phyloP scores from a whole-genome alignment of 2,113 vertebrate genomes.

The Bungarus multicinctus region DNA sequence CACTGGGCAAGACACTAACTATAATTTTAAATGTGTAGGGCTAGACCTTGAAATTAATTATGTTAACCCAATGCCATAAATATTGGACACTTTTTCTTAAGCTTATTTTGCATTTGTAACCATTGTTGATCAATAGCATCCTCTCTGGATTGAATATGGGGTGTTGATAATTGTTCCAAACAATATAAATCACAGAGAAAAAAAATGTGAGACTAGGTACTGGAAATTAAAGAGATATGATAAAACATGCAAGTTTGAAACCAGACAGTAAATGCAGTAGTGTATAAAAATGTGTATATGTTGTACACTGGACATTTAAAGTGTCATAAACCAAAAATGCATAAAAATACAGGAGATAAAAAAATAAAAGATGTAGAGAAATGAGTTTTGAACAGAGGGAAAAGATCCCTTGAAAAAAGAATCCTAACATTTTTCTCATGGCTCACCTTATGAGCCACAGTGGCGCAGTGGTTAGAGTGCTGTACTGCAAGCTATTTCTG shows the following conservation, averaged over 20 bases:
- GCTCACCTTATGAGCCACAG: neutral
- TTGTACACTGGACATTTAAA: neutral
- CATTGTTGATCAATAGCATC: neutral
- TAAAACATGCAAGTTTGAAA: neutral
- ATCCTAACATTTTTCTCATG: neutral
- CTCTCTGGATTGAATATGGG: neutral
- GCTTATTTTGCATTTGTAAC: neutral
- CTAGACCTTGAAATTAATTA: slow-evolving; percentile 3
- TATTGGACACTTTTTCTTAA: neutral
- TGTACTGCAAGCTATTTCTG: too few species aligned
- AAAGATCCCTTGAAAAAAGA: neutral
- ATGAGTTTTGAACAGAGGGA: neutral
- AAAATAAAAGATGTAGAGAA: neutral
- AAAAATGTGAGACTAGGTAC: neutral
- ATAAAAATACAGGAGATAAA: neutral
- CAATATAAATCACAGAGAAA: neutral
- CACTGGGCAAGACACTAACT: neutral
- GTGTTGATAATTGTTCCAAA: neutral
- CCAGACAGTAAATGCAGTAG: neutral
- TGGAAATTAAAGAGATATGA: neutral
- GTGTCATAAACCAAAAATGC: neutral
- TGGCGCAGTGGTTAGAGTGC: too few species aligned
- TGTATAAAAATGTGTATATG: neutral
- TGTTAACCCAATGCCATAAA: neutral
- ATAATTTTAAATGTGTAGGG: neutral